Conservation (phyloP, 2,113 vertebrate genomes). For the Tautogolabrus adspersus region DNA sequence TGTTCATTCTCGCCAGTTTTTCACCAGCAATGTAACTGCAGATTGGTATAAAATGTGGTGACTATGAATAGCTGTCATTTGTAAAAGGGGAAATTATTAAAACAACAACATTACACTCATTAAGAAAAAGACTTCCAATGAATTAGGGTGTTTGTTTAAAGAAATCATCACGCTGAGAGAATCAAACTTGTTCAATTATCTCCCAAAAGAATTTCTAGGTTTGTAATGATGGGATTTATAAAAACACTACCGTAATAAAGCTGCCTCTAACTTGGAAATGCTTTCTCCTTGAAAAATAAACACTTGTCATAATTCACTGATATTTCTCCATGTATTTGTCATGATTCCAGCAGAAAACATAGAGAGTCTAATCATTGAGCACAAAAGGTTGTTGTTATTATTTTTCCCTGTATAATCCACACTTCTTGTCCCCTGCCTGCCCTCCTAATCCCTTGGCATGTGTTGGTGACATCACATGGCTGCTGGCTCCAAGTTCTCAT, state of each 20-base stretch:
- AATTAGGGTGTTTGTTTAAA: constrained; percentile 26
- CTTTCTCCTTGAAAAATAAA: background rate
- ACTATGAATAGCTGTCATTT: constrained; percentile 38
- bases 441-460: constrained; percentile 89
- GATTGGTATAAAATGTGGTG: constrained; percentile 12
- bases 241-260: background rate
- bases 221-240: constrained; percentile 1
- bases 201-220: background rate
- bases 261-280: background rate
- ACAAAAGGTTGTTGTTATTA: constrained; percentile 61
- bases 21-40: constrained; percentile 19
- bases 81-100: constrained; percentile 19
- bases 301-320: constrained; percentile 13
- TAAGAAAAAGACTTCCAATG: constrained; percentile 38
- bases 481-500: constrained; percentile 85
- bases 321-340: constrained; percentile 23
- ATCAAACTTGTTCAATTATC: constrained; percentile 11
- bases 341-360: constrained; percentile 51
- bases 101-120: background rate
- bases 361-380: constrained; percentile 35
- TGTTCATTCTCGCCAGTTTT: constrained; percentile 64
- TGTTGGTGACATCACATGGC: constrained; percentile 88
- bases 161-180: constrained; percentile 27
- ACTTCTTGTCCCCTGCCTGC: constrained; percentile 86
- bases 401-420: constrained; percentile 79